phyloP scores from a whole-genome alignment of 2,797 vertebrate species.

The Chelidonichthys spinosus region DNA sequence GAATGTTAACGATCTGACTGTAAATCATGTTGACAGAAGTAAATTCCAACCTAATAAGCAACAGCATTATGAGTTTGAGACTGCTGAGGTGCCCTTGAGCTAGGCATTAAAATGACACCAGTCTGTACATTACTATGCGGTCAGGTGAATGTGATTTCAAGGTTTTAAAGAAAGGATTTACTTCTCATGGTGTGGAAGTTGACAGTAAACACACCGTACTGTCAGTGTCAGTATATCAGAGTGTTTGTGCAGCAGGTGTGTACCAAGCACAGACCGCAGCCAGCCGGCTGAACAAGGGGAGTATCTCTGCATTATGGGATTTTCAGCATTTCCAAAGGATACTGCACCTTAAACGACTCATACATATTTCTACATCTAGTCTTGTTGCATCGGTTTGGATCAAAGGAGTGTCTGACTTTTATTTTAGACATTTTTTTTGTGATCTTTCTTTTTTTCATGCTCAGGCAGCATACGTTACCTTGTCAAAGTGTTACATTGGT shows the following conservation, averaged over 20 bases:
- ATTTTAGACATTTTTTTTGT: background rate
- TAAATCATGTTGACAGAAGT: background rate
- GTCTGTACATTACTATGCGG: background rate
- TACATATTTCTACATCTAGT: background rate
- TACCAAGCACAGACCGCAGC: constrained; percentile 24
- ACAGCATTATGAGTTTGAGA: background rate
- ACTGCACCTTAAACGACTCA: background rate
- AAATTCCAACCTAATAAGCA: background rate
- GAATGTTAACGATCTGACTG: background rate
- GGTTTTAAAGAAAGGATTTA: background rate
- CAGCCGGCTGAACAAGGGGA: background rate
- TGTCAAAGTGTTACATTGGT: too few species aligned
- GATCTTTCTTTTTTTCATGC: background rate
- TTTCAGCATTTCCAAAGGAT: background rate
- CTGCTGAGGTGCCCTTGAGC: background rate
- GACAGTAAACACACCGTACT: background rate
- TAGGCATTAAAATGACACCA: background rate
- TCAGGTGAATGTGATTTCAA: background rate
- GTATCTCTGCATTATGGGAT: background rate
- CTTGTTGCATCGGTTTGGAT: background rate
- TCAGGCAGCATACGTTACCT: too few species aligned
- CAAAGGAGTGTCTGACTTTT: background rate
- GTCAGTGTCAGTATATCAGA: background rate
- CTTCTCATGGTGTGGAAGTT: background rate
- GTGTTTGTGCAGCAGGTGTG: constrained; percentile 2